Base-by-base conservation (phyloP, 92 coral and sea anemone genomes). In the Virgularia gustaviana region DNA sequence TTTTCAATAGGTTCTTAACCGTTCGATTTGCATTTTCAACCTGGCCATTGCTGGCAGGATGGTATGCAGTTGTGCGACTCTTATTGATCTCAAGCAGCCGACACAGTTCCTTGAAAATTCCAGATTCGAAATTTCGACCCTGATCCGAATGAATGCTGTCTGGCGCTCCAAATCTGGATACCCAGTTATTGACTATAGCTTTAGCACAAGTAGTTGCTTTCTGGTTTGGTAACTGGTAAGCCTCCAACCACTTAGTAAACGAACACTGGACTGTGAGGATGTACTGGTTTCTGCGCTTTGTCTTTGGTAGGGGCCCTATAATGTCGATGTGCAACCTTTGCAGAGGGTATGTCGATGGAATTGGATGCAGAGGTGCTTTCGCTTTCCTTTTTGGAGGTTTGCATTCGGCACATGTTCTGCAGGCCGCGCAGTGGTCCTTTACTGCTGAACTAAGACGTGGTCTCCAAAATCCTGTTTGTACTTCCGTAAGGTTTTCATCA, bases 221-320 rank as follows among this genome's bases (percentile, higher is more conserved):
- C 41, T 79, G 74, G 51, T 84, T 80, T 0, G 85, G 74, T 6
- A 84, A n/a, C 11, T 81, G 68, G n/a, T 35, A 74, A 12, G 88
- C 88, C 64, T 84, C 88, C n/a, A 52, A 44, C 88, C 85, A 80
- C 56, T 84, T 80, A 25, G 88, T 80, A 44, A 84, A 79, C 2
- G 65, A 36, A 38, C 73, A 72, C 58, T 65, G 77, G 4, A 79
- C 73, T 19, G 81, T 36, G 20, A 83, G 18, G 23, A 78, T 38
- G 63, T 41, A 83, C 11, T 47, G 38, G 61, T 83, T 83, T 10
- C 64, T 74, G 20, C 36, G 59, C 63, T 54, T 73, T 9, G 80
- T 52, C 19, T 74, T 29, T 8, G 84, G 88, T 18, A 78, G 44
- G 2, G 84, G 84, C 9, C 80, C 85, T 35, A 75, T 57, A 0